phyloP scores from a whole-genome alignment of 2,888 invertebrate species.

The Tribolium freemani region DNA sequence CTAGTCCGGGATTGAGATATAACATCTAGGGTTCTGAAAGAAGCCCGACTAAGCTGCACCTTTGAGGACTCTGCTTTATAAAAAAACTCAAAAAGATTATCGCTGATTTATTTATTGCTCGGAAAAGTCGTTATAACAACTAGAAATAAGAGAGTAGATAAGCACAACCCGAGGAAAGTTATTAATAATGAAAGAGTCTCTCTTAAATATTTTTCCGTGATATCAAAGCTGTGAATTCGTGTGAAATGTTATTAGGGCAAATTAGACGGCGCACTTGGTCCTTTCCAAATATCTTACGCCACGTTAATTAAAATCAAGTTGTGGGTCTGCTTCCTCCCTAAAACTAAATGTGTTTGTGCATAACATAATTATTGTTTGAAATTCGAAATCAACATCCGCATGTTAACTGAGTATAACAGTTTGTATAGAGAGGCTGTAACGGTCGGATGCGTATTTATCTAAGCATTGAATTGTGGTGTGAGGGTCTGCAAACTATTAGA shows the following conservation, averaged over 20 bases:
- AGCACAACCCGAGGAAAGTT: too few relatives aligned
- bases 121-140: too few relatives aligned
- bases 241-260: too few relatives aligned
- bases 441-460: slow-evolving; percentile 48
- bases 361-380: slow-evolving; percentile 46
- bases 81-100: too few relatives aligned
- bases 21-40: too few relatives aligned
- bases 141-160: too few relatives aligned
- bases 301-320: slow-evolving; percentile 43
- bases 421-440: slow-evolving; percentile 43
- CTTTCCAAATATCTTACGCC: slow-evolving; percentile 27
- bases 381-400: slow-evolving; percentile 47
- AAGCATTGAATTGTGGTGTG: slow-evolving; percentile 41
- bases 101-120: too few relatives aligned
- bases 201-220: neutral
- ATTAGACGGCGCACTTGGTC: neutral
- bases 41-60: too few relatives aligned
- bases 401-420: slow-evolving; percentile 45
- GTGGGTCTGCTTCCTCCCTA: slow-evolving; percentile 35
- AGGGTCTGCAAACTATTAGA: slow-evolving; percentile 34
- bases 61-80: too few relatives aligned
- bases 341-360: slow-evolving; percentile 42
- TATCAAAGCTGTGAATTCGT: neutral
- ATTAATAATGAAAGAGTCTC: neutral
- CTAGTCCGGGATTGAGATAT: too few relatives aligned